These are phyloP conservation scores for Acrobasis repandana DNA, from an alignment of 2,888 invertebrate genomes.

Conservation along the genomic window DNA sequence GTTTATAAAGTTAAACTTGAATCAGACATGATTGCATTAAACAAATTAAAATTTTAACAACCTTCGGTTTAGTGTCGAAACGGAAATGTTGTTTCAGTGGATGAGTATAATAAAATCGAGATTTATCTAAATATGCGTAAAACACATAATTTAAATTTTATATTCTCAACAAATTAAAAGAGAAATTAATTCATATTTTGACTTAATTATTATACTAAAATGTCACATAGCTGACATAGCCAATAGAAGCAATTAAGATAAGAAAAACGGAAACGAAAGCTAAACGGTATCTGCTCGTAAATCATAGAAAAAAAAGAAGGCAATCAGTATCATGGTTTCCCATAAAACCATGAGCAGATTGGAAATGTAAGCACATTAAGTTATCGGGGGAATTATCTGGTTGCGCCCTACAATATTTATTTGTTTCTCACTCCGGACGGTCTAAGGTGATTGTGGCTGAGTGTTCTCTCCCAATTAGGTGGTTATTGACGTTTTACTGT, in stretches of 20 bases:
- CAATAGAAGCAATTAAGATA: slow-evolving; percentile 35
- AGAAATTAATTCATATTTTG: slow-evolving; percentile 27
- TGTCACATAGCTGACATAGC: slow-evolving; percentile 28
- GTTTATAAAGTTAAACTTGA: slow-evolving; percentile 25
- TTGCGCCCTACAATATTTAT: slow-evolving; percentile 80
- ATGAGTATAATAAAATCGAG: slow-evolving; percentile 22
- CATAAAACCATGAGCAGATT: slow-evolving; percentile 82
- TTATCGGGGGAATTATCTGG: slow-evolving; percentile 79
- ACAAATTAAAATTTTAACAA: slow-evolving; percentile 23
- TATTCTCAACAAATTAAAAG: slow-evolving; percentile 29
- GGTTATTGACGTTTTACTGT: slow-evolving; percentile 82
- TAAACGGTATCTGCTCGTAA: slow-evolving; percentile 31
- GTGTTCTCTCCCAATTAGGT: slow-evolving; percentile 81
- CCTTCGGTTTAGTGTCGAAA: slow-evolving; percentile 15
- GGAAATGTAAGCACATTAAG: slow-evolving; percentile 82
- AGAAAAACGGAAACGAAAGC: slow-evolving; percentile 30
- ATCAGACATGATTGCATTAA: slow-evolving; percentile 21
- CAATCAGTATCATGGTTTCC: slow-evolving; percentile 67
- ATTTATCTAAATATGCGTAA: slow-evolving; percentile 26
- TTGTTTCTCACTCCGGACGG: slow-evolving; percentile 74
- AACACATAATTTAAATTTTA: slow-evolving; percentile 23
- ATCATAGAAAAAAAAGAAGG: slow-evolving; percentile 38
- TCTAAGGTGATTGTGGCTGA: slow-evolving; percentile 65
- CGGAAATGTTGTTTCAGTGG: slow-evolving; percentile 20
- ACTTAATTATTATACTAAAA: slow-evolving; percentile 29